These are phyloP conservation scores for Ormyrus labotus DNA, from an alignment of 2,888 invertebrate genomes.

Conservation along the genomic window DNA sequence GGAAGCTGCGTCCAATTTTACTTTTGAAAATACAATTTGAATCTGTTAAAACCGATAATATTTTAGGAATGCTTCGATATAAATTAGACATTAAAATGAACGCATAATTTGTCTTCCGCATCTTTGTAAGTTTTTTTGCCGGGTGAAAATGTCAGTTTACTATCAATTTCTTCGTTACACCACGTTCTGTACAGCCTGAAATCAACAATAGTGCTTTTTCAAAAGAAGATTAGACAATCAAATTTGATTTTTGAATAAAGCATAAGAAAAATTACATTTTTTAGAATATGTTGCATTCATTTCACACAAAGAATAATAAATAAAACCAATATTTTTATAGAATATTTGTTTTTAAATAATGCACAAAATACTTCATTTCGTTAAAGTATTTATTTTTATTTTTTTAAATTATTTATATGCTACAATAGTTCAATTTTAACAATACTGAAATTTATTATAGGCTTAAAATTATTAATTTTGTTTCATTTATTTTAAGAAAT, in stretches of 20 bases:
- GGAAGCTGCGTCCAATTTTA: conserved; percentile 34
- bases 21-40: conserved; percentile 21
- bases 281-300: conserved; percentile 20
- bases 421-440: conserved; percentile 15
- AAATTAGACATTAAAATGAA: conserved; percentile 45
- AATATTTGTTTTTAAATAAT: conserved; percentile 50
- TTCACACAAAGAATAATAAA: conserved; percentile 40
- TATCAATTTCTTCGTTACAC: conserved; percentile 55
- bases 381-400: conserved; percentile 42
- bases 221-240: conserved; percentile 22
- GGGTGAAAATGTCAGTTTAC: conserved; percentile 49
- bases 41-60: not conserved
- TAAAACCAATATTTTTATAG: conserved; percentile 49
- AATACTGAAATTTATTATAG: conserved; percentile 21
- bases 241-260: conserved; percentile 41
- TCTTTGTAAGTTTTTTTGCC: conserved; percentile 50
- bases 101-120: conserved; percentile 53
- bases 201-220: conserved; percentile 52
- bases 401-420: conserved; percentile 21
- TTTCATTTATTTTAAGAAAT: conserved; percentile 30
- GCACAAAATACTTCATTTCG: conserved; percentile 33
- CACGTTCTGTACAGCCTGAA: conserved; percentile 58
- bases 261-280: conserved; percentile 37
- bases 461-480: conserved; percentile 30
- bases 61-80: conserved; percentile 50